Base-by-base conservation (phyloP, 2,797 vertebrate genomes). In the Mastacembelus armatus region DNA sequence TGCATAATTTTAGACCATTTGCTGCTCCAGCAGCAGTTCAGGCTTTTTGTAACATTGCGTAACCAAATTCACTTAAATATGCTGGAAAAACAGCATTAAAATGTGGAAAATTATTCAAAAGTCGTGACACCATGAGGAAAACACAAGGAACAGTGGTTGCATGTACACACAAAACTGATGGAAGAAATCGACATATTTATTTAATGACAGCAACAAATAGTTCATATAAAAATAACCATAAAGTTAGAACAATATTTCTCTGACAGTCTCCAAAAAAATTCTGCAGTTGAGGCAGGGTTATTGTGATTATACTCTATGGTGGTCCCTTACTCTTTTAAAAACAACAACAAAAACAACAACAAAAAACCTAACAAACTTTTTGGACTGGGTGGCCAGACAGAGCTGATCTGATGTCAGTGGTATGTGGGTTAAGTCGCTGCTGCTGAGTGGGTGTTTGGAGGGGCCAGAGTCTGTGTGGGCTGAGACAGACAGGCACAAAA, bases 381-480 rank as follows among this genome's bases (percentile, higher is more conserved):
- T n/a, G n/a, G 3, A 39, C 33, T 19, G 4, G 29, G 47, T 29
- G n/a, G 33, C 56, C 65, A 69, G 65, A 51, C 24, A 4, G 72
- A 43, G 61, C 61, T 80, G 77, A 80, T 66, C 26, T 81, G 61
- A 82, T 81, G 59, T 74, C 50, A 65, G 27, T 77, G 77, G 71
- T 73, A 71, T 80, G 78, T 59, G 63, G 74, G 38, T 57, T 71
- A 0, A 33, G 69, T 49, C 44, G 40, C n/a, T 42, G 69, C 16
- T 63, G 63, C 62, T 52, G 61, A 61, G 74, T 85, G 81, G 71
- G 74, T 71, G 81, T 84, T 67, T 73, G 65, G 58, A 71, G 67
- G 70, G 60, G 56, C 71, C 42, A 10, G 38, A 74, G 61, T 63
- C 43, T 57, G 67, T 51, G 72, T 78, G 78, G 77, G 69, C 78